Conservation (phyloP, 2,888 invertebrate species). For the Criorhina ranunculi region DNA sequence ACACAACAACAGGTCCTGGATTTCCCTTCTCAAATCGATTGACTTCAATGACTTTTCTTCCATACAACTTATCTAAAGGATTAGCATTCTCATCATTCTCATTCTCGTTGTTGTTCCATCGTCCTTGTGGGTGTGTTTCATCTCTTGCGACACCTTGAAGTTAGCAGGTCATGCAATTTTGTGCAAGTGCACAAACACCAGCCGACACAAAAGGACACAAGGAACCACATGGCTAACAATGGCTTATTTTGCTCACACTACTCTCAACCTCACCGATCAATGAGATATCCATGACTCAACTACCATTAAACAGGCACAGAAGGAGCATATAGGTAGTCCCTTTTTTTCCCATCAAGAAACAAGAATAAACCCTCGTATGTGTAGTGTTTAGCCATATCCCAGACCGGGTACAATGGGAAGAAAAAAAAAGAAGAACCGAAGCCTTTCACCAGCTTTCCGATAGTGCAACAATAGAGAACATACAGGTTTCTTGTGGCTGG, state of each 20-base stretch:
- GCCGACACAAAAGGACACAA: constrained; percentile 58
- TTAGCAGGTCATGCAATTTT: constrained; percentile 58
- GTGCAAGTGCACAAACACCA: constrained; percentile 65
- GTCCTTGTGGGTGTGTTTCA: constrained; percentile 35
- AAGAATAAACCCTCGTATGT: constrained; percentile 17
- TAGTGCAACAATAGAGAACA: constrained; percentile 49
- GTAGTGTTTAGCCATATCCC: constrained; percentile 41
- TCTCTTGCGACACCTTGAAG: constrained; percentile 56
- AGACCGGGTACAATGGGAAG: constrained; percentile 32
- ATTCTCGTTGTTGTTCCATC: constrained; percentile 22
- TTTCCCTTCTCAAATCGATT: constrained; percentile 13
- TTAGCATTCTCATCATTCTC: constrained; percentile 53
- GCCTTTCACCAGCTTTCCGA: constrained; percentile 66
- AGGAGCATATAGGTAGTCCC: constrained; percentile 52
- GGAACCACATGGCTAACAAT: constrained; percentile 34
- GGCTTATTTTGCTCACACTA: neutral
- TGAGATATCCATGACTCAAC: constrained; percentile 66
- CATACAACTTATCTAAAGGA: constrained; percentile 40
- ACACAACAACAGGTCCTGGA: constrained; percentile 26
- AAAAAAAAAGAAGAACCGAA: constrained; percentile 25
- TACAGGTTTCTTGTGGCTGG: constrained; percentile 64
- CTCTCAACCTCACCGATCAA: constrained; percentile 32
- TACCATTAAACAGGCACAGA: constrained; percentile 64
- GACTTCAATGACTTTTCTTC: constrained; percentile 20
- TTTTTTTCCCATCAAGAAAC: constrained; percentile 54